phyloP scores from a whole-genome alignment of 2,888 invertebrate species.

The Stenotaenia linearis region DNA sequence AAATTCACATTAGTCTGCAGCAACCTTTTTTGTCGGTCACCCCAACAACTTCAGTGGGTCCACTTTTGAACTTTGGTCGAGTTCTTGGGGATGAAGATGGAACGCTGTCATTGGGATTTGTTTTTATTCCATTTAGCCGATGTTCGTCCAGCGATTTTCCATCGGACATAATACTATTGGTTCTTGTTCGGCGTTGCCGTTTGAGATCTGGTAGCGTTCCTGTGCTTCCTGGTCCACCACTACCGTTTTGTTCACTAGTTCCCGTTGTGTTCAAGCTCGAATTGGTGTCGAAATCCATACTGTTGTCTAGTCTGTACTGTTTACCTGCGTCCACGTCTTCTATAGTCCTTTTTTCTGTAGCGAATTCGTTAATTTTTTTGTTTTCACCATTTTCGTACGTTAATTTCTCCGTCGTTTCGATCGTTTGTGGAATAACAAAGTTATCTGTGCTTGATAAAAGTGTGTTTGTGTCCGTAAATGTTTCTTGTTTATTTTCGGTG shows the following conservation, averaged over 20 bases:
- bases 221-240: background rate
- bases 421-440: background rate
- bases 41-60: constrained; percentile 2
- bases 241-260: background rate
- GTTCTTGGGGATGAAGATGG: background rate
- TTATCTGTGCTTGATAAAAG: background rate
- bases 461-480: background rate
- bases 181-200: constrained; percentile 63
- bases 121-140: background rate
- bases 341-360: constrained; percentile 74
- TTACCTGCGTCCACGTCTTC: constrained; percentile 57
- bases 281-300: background rate
- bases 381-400: constrained; percentile 47
- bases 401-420: constrained; percentile 32
- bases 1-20: constrained; percentile 1
- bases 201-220: constrained; percentile 86
- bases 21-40: background rate
- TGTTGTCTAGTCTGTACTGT: background rate
- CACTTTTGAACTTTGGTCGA: background rate
- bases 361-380: constrained; percentile 71
- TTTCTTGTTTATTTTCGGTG: background rate
- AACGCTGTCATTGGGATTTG: background rate
- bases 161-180: constrained; percentile 24
- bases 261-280: background rate
- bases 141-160: constrained; percentile 12